Percentiles rank a stretch among this genome's conserved stretches.
Conservation (phyloP, 2,113 vertebrate species). For the Phodopus roborovskii region DNA sequence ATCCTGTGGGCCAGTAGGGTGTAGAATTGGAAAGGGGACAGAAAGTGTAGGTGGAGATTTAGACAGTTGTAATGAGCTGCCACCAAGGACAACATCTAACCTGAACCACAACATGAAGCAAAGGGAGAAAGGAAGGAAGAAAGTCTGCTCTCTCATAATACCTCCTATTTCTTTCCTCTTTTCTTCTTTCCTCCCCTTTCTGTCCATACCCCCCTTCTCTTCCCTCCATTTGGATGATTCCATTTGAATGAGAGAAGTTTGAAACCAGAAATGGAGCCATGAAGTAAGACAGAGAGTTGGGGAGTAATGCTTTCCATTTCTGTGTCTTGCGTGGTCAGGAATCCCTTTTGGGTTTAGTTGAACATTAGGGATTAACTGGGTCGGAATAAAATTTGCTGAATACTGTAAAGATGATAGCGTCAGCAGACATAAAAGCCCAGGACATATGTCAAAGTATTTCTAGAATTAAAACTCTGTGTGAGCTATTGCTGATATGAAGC, state of each 20-base stretch:
- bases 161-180: background rate
- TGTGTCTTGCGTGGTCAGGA: background rate
- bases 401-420: background rate
- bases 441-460: background rate
- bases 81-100: too few relatives aligned
- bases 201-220: background rate
- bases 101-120: background rate
- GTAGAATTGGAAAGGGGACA: background rate
- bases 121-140: background rate
- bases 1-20: background rate
- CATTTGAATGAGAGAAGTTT: background rate
- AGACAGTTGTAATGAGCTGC: background rate
- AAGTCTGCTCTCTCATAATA: accelerated
- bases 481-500: background rate
- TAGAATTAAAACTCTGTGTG: background rate
- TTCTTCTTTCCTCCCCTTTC: background rate
- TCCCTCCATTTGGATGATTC: background rate
- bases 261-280: background rate
- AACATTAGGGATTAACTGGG: background rate
- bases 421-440: background rate
- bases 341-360: background rate
- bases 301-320: background rate
- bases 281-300: background rate
- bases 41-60: background rate
- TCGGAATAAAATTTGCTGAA: background rate